phyloP scores from a whole-genome alignment of 2,797 vertebrate genomes.

The Myotis daubentonii region DNA sequence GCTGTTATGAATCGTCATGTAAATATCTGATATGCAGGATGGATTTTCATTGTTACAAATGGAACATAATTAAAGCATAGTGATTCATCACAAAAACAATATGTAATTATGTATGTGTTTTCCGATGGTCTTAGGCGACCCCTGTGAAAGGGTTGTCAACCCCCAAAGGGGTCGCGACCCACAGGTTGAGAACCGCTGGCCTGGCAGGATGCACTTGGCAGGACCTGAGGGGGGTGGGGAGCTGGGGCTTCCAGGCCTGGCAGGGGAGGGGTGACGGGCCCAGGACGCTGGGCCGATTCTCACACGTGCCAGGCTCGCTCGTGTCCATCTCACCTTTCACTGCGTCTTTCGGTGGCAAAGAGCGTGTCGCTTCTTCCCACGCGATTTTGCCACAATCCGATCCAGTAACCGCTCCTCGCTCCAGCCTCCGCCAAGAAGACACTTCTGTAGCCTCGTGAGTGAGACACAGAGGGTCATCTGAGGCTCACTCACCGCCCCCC shows the following conservation, averaged over 20 bases:
- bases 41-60: no score
- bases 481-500: slow-evolving; percentile 46
- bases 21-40: no score
- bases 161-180: no score
- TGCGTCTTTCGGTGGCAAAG: background rate
- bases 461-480: slow-evolving; percentile 49
- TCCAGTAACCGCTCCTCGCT: background rate
- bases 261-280: background rate
- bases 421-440: slow-evolving; percentile 41
- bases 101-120: no score
- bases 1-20: no score
- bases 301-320: background rate
- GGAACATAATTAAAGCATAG: no score
- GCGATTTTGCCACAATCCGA: background rate
- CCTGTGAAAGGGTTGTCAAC: no score
- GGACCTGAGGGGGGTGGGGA: background rate
- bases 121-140: no score
- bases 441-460: slow-evolving; percentile 22
- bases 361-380: background rate
- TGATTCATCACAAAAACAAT: no score
- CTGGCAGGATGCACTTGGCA: background rate
- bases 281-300: background rate
- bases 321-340: background rate
- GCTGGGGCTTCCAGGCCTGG: background rate
- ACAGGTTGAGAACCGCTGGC: no score